These are phyloP conservation scores for Myiagra hebetior DNA, from an alignment of 2,113 vertebrate species.

Conservation along the genomic window DNA sequence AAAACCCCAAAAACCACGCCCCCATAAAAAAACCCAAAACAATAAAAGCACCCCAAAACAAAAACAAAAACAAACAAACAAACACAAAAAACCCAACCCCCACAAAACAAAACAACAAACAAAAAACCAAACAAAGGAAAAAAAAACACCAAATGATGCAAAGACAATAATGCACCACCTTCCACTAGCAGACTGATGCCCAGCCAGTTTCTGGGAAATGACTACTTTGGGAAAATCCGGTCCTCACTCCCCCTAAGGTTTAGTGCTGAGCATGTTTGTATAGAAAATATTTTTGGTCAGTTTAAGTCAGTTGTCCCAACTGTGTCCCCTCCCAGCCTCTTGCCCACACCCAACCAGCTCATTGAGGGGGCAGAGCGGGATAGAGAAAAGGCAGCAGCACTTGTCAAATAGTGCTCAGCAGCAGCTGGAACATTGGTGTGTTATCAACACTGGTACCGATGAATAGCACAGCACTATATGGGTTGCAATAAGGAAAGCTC, in stretches of 20 bases:
- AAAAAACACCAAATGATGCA: fast-evolving
- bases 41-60: too few relatives aligned
- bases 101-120: background rate
- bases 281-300: background rate
- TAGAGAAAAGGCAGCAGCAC: background rate
- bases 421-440: fast-evolving
- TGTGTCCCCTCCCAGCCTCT: fast-evolving
- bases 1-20: background rate
- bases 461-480: background rate
- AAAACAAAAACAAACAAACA: background rate
- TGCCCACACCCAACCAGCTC: background rate
- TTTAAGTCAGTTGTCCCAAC: background rate
- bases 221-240: background rate
- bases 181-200: background rate
- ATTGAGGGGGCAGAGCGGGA: background rate
- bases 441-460: background rate
- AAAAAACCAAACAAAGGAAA: background rate
- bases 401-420: background rate
- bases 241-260: fast-evolving
- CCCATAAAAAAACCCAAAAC: background rate
- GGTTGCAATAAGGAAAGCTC: background rate
- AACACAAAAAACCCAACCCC: background rate
- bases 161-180: background rate
- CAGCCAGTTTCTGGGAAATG: background rate
- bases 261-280: background rate